These are phyloP conservation scores for Tympanuchus pallidicinctus DNA, from an alignment of 2,113 vertebrate genomes.

Conservation along the genomic window DNA sequence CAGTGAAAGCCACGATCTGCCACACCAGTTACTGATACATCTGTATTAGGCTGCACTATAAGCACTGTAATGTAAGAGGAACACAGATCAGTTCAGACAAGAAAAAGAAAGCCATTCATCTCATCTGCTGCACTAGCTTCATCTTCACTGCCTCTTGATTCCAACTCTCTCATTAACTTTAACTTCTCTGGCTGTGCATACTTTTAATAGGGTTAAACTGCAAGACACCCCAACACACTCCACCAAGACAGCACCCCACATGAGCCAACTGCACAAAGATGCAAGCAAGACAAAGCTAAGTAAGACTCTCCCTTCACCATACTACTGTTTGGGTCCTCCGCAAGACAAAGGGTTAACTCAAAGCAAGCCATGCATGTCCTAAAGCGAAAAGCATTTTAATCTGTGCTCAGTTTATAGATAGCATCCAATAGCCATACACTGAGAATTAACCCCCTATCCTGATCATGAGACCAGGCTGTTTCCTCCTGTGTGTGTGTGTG, in stretches of 20 bases:
- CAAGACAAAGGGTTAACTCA: conserved; percentile 50
- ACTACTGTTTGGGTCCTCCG: not conserved
- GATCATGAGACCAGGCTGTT: conserved; percentile 1
- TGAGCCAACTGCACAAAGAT: accelerated
- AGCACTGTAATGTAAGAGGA: not conserved
- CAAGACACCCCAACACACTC: not conserved
- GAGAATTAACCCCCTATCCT: conserved; percentile 43
- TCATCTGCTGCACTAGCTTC: not conserved
- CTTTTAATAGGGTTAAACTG: not conserved
- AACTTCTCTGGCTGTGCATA: not conserved
- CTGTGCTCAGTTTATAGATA: conserved; percentile 66
- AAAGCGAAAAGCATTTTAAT: conserved; percentile 72
- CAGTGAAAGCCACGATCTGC: not conserved
- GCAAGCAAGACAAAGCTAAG: not conserved
- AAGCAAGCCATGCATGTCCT: conserved; percentile 55
- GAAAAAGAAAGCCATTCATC: not conserved
- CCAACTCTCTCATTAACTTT: not conserved
- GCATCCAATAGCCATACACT: conserved; percentile 30
- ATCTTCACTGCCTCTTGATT: not conserved
- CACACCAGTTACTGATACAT: not conserved
- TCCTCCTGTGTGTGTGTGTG: not conserved
- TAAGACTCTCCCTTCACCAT: not conserved
- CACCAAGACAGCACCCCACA: not conserved
- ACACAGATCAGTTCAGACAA: not conserved
- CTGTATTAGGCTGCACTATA: not conserved